Conservation (phyloP, 2,797 vertebrate genomes). For the Pempheris klunzingeri region DNA sequence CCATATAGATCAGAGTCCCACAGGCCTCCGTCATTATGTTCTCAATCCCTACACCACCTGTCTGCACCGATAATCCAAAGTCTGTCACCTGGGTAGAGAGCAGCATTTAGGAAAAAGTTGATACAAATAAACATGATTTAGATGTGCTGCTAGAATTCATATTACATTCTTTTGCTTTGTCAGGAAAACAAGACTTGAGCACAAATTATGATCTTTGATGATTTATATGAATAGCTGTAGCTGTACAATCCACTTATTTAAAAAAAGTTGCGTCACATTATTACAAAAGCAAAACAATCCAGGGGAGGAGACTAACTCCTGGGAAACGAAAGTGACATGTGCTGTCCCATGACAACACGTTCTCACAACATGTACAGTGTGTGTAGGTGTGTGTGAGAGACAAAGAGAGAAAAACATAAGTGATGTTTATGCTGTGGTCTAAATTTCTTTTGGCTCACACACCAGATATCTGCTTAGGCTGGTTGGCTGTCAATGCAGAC, state of each 20-base stretch:
- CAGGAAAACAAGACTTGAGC: constrained; percentile 22
- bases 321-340: constrained; percentile 69
- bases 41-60: constrained; percentile 86
- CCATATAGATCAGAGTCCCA: constrained; percentile 93
- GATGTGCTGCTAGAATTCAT: constrained; percentile 21
- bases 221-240: constrained; percentile 16
- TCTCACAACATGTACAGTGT: constrained; percentile 40
- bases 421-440: constrained; percentile 50
- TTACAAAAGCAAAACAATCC: constrained; percentile 57
- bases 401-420: constrained; percentile 16
- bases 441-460: constrained; percentile 61
- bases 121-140: constrained; percentile 49
- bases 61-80: constrained; percentile 91
- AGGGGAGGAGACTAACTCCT: constrained; percentile 49
- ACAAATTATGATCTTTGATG: constrained; percentile 44
- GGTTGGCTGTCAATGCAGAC: constrained; percentile 60
- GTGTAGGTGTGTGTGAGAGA: constrained; percentile 16
- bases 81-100: constrained; percentile 87
- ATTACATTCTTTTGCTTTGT: constrained; percentile 33
- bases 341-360: constrained; percentile 61
- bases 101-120: constrained; percentile 38
- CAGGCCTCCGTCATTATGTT: constrained; percentile 89
- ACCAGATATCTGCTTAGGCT: constrained; percentile 65
- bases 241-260: constrained; percentile 42
- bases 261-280: constrained; percentile 19